Evolutionary conservation across 2,888 invertebrate genomes (phyloP).

Genomic region (Nycteola revayana): DNA sequence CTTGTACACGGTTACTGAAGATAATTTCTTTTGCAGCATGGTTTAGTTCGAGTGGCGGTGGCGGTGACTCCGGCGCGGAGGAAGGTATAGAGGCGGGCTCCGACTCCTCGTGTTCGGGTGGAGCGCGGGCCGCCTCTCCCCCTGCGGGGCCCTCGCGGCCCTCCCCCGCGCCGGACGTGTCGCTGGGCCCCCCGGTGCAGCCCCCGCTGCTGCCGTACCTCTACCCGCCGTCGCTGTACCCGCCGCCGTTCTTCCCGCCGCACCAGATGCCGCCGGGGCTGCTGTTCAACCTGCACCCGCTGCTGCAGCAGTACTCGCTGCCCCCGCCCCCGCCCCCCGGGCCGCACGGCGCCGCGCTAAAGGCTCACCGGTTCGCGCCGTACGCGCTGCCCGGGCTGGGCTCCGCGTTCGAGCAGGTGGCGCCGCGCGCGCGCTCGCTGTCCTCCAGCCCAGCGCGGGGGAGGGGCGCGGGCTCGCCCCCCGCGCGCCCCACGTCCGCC

Average conservation of each 20-base stretch:
- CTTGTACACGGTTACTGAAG: constrained; percentile 18
- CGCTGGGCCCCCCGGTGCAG: constrained; percentile 96
- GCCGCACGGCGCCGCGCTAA: constrained; percentile 85
- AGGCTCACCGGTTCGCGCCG: constrained; percentile 91
- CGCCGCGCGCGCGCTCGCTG: constrained; percentile 86
- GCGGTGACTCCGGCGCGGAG: constrained; percentile 82
- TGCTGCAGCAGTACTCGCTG: constrained; percentile 93
- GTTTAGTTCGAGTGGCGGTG: constrained; percentile 84
- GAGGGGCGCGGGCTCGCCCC: constrained; percentile 61
- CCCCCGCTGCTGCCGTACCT: constrained; percentile 96
- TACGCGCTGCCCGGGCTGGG: constrained; percentile 91
- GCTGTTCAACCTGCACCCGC: constrained; percentile 93
- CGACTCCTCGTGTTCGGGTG: constrained; percentile 88
- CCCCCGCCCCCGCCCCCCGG: constrained; percentile 84
- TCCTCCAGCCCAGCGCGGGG: constrained; percentile 82
- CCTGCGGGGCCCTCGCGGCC: constrained; percentile 82
- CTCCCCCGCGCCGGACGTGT: constrained; percentile 95
- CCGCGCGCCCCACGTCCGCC: constrained; percentile 76
- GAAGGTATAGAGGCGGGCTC: constrained; percentile 86
- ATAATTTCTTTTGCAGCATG: constrained; percentile 71
- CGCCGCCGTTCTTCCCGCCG: constrained; percentile 88
- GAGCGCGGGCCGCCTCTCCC: constrained; percentile 77
- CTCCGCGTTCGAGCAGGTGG: constrained; percentile 95
- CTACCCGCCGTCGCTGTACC: constrained; percentile 94
- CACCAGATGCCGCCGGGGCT: constrained; percentile 91